These are phyloP conservation scores for Acrossocheilus fasciatus DNA, from an alignment of 2,797 vertebrate species.

Conservation along the genomic window DNA sequence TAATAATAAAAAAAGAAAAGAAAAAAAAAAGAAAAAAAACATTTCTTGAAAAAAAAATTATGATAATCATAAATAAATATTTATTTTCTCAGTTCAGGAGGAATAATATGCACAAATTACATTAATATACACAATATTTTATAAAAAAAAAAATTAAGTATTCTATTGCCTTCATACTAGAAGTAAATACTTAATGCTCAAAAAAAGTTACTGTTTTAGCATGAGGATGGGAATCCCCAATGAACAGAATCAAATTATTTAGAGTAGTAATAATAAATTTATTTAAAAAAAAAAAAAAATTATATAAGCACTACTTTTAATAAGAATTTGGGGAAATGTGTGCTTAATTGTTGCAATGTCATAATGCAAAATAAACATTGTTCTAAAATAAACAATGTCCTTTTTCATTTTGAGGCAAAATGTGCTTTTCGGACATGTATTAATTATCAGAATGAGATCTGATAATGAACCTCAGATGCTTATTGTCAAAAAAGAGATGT, in stretches of 20 bases:
- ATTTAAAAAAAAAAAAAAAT: neutral
- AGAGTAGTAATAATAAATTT: neutral
- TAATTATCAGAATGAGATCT: neutral
- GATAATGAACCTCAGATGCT: neutral
- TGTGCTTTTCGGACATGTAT: neutral
- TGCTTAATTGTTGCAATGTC: neutral
- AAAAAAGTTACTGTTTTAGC: neutral
- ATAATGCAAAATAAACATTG: neutral
- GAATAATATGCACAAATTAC: neutral
- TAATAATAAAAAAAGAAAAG: no score
- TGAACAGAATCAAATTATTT: neutral
- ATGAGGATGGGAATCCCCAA: neutral
- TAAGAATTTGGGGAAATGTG: no score
- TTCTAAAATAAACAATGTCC: neutral
- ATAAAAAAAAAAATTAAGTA: neutral
- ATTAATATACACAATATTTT: neutral
- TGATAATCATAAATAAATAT: neutral
- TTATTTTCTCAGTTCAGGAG: neutral
- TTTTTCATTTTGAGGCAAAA: neutral
- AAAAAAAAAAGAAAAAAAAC: neutral
- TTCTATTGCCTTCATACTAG: neutral
- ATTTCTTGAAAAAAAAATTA: neutral
- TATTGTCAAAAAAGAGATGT: neutral
- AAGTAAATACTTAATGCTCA: neutral
- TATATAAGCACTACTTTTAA: no score